These are phyloP conservation scores for Eurystomus gularis DNA, from an alignment of 2,113 vertebrate genomes.

Conservation along the genomic window DNA sequence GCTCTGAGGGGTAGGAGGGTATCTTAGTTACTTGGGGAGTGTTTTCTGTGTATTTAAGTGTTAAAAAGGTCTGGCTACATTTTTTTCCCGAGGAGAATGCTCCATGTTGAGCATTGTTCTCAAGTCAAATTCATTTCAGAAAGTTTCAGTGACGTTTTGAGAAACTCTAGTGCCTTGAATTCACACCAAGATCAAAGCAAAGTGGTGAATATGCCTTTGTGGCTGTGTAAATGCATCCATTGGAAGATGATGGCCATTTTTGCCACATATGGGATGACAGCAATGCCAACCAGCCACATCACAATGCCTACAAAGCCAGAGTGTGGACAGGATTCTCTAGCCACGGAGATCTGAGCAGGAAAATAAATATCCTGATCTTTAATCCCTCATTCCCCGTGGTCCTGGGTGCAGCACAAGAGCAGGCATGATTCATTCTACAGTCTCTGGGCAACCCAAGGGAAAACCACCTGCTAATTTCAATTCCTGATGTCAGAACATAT, in stretches of 20 bases:
- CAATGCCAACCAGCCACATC: background rate
- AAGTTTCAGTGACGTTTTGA: background rate
- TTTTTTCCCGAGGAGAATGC: background rate
- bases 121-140: background rate
- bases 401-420: background rate
- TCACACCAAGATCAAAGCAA: background rate
- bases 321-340: background rate
- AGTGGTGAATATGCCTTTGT: background rate
- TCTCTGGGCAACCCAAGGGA: slow-evolving; percentile 10
- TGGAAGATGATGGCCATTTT: background rate
- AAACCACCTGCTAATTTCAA: slow-evolving; percentile 27
- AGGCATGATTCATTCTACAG: background rate
- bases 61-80: background rate
- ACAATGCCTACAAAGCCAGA: background rate
- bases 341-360: background rate
- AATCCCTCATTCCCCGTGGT: background rate
- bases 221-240: background rate
- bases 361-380: background rate
- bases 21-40: background rate
- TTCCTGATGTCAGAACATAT: background rate
- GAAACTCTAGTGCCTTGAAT: background rate
- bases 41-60: background rate
- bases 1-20: background rate
- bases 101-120: background rate
- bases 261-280: background rate